Conservation (phyloP, 2,888 invertebrate genomes). For the Andricus quercusramuli region DNA sequence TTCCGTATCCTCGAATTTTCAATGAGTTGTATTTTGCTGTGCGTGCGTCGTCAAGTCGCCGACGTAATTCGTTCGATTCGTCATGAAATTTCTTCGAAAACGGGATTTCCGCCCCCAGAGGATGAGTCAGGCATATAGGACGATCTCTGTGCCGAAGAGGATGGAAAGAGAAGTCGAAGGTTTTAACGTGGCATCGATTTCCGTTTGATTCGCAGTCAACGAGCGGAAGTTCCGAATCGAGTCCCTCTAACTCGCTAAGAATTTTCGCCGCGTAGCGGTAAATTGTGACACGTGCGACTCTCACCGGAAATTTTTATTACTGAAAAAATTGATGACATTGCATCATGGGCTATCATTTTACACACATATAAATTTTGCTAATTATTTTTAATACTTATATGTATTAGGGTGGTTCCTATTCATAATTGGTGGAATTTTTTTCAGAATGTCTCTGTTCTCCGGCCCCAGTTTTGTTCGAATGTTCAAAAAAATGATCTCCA, state of each 20-base stretch:
- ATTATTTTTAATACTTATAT: neutral
- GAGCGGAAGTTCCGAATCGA: constrained; percentile 43
- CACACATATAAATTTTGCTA: neutral
- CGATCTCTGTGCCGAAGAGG: constrained; percentile 16
- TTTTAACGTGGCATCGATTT: constrained; percentile 50
- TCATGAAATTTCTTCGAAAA: constrained; percentile 43
- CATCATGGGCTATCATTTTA: neutral
- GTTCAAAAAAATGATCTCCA: too few relatives aligned
- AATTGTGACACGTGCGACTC: constrained; percentile 22
- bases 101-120: constrained; percentile 21
- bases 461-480: too few relatives aligned
- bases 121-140: constrained; percentile 26
- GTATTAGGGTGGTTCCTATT: too few relatives aligned
- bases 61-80: constrained; percentile 41
- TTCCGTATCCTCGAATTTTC: constrained; percentile 41
- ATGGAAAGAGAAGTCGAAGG: constrained; percentile 44
- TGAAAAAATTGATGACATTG: constrained; percentile 5
- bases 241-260: constrained; percentile 38
- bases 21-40: constrained; percentile 36
- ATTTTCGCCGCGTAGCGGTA: constrained; percentile 23
- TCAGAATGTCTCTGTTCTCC: too few relatives aligned
- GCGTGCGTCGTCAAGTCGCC: constrained; percentile 37
- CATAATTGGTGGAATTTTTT: too few relatives aligned
- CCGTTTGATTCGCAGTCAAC: constrained; percentile 47
- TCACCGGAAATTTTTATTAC: constrained; percentile 42